phyloP scores from a whole-genome alignment of 2,888 invertebrate genomes.

The Synanthedon vespiformis region DNA sequence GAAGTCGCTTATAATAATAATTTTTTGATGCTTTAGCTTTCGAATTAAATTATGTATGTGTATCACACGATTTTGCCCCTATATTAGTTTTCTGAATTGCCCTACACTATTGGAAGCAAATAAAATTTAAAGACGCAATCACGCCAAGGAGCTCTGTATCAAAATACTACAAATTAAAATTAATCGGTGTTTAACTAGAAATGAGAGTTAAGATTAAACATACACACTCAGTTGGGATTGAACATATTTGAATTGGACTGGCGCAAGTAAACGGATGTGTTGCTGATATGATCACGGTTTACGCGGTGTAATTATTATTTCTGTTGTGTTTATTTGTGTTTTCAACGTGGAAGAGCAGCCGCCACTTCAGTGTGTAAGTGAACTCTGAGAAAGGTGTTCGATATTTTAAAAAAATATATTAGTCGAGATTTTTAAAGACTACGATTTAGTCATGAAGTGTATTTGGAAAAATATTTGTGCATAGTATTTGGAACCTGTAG shows the following conservation, averaged over 20 bases:
- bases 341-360: conserved; percentile 11
- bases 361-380: conserved; percentile 12
- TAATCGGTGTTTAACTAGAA: neutral
- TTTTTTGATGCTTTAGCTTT: no score
- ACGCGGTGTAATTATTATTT: conserved; percentile 29
- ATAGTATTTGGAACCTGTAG: no score
- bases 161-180: no score
- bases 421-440: neutral
- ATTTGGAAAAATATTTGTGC: no score
- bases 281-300: conserved; percentile 8
- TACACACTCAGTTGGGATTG: neutral
- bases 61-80: no score
- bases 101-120: no score
- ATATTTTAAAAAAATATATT: neutral
- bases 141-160: no score
- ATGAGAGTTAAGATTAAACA: neutral
- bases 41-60: no score
- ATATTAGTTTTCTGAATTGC: no score
- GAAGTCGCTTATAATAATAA: no score
- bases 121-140: no score
- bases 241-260: neutral
- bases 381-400: conserved; percentile 6
- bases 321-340: conserved; percentile 33
- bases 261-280: conserved; percentile 19
- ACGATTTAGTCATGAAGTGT: neutral